Evolutionary conservation across 2,888 invertebrate genomes (phyloP).

Genomic region (Antitype chi): DNA sequence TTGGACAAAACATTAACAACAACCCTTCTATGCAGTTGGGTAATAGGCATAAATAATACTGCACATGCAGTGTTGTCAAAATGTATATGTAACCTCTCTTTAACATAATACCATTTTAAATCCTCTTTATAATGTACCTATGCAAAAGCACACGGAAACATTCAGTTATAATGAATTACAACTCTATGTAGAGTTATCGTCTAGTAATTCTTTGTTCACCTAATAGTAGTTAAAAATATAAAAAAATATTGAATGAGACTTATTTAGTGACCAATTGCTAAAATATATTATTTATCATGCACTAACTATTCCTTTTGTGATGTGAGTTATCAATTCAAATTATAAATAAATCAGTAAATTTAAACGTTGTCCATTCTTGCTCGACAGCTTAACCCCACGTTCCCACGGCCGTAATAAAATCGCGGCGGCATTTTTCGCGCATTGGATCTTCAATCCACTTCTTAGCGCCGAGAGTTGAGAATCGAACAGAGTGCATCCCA

Average conservation of each 20-base stretch:
- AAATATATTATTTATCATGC: neutral
- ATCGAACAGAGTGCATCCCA: no score
- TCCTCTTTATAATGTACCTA: constrained; percentile 31
- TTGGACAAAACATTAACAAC: constrained; percentile 29
- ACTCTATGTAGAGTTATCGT: constrained; percentile 8
- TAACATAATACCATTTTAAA: constrained; percentile 23
- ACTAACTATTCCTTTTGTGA: neutral
- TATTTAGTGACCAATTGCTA: neutral
- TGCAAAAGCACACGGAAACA: constrained; percentile 34
- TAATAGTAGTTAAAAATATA: constrained; percentile 22
- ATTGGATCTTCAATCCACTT: no score
- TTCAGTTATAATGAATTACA: constrained; percentile 24
- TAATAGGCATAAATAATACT: neutral
- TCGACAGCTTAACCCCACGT: neutral
- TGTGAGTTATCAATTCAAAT: constrained; percentile 7
- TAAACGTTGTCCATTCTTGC: neutral
- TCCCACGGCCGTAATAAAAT: no score
- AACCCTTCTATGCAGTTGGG: constrained; percentile 11
- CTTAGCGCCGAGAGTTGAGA: no score
- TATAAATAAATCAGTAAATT: neutral
- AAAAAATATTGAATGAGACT: constrained; percentile 2
- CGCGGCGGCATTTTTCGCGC: no score
- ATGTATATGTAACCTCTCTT: constrained; percentile 29
- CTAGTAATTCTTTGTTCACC: constrained; percentile 38
- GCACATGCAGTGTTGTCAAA: constrained; percentile 11